These are phyloP conservation scores for Atta cephalotes DNA, from an alignment of 1,140 invertebrate species.

Conservation along the genomic window DNA sequence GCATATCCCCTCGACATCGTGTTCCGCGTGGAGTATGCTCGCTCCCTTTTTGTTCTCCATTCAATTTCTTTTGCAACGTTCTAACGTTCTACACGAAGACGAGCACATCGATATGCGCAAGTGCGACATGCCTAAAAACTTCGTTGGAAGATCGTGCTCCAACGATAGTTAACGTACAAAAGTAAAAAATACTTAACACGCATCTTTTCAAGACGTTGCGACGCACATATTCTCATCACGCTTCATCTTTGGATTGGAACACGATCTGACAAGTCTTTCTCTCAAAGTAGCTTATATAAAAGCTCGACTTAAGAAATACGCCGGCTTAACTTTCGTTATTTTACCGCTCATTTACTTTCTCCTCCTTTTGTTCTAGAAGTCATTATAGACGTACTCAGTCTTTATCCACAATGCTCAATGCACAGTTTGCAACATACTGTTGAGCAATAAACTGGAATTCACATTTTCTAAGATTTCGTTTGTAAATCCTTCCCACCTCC, in stretches of 20 bases:
- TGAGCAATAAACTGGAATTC: slow-evolving; percentile 68
- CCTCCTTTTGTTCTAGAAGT: slow-evolving; percentile 32
- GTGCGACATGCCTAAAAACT: slow-evolving; percentile 48
- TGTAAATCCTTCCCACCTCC: slow-evolving; percentile 10
- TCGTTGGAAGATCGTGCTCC: slow-evolving; percentile 66
- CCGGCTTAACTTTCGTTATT: slow-evolving; percentile 54
- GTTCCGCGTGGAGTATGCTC: slow-evolving; percentile 49
- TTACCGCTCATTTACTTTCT: slow-evolving; percentile 36
- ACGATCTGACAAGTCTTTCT: slow-evolving; percentile 67
- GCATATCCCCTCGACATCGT: slow-evolving; percentile 68
- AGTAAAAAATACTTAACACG: slow-evolving; percentile 72
- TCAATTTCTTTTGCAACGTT: slow-evolving; percentile 9
- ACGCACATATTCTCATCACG: slow-evolving; percentile 23
- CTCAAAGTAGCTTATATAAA: slow-evolving; percentile 63
- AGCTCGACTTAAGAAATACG: slow-evolving; percentile 69
- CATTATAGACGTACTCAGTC: slow-evolving; percentile 75
- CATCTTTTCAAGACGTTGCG: not conserved
- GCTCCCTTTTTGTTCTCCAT: not conserved
- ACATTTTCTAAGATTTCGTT: slow-evolving; percentile 48
- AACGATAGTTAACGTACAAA: slow-evolving; percentile 69
- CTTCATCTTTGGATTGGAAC: slow-evolving; percentile 62
- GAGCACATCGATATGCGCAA: slow-evolving; percentile 48
- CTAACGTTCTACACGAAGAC: slow-evolving; percentile 23
- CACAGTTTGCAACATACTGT: slow-evolving; percentile 2
- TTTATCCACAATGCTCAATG: slow-evolving; percentile 63